Conservation (phyloP, 2,113 vertebrate genomes). For the Corvus hawaiiensis region DNA sequence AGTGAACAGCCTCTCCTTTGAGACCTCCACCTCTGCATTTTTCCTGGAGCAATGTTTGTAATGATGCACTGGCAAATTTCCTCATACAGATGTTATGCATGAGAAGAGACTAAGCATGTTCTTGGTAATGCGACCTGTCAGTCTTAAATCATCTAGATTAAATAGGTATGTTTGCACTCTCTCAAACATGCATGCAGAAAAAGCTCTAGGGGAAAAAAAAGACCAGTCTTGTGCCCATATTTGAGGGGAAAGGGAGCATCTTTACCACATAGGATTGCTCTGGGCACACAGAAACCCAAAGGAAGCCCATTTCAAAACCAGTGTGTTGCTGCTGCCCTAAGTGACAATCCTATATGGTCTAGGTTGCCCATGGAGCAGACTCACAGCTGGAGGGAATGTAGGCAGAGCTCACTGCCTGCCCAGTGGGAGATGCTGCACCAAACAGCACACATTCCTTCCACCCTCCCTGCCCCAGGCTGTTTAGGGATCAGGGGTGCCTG, state of each 20-base stretch:
- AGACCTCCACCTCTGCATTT: neutral
- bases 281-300: neutral
- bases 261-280: neutral
- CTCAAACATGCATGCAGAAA: neutral
- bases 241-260: neutral
- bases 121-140: neutral
- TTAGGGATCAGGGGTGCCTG: neutral
- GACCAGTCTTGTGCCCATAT: neutral
- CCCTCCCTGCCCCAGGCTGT: neutral
- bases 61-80: neutral
- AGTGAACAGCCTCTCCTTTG: neutral
- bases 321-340: neutral
- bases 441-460: neutral
- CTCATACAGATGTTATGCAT: neutral
- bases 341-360: neutral
- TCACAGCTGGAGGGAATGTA: accelerated
- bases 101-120: neutral
- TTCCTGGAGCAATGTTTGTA: neutral
- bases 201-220: neutral
- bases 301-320: neutral
- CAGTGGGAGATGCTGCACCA: neutral
- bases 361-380: neutral
- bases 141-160: neutral
- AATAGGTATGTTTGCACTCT: neutral
- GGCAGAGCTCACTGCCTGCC: neutral